A percentile compares a stretch with the other conserved stretches of the same genome.
These are phyloP conservation scores for Callocephalon fimbriatum DNA, from an alignment of 2,113 vertebrate genomes.

Conservation along the genomic window DNA sequence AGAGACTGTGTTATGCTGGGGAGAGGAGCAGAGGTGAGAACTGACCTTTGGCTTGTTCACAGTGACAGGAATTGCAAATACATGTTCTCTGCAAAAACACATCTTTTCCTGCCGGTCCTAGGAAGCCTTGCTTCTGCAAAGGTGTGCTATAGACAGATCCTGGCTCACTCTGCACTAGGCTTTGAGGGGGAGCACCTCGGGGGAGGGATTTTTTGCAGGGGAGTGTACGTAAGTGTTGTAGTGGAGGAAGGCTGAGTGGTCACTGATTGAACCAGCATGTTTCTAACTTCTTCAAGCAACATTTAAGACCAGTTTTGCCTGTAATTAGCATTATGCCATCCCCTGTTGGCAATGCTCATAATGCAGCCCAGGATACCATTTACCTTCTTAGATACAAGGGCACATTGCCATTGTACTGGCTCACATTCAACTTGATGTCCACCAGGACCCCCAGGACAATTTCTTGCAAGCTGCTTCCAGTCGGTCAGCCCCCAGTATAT, in stretches of 20 bases:
- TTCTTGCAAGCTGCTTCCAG: background rate
- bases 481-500: rapidly evolving
- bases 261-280: background rate
- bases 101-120: background rate
- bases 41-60: constrained; percentile 18
- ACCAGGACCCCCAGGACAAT: background rate
- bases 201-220: background rate
- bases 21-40: background rate
- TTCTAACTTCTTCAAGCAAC: background rate
- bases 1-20: background rate
- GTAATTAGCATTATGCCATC: background rate
- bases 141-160: background rate
- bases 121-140: background rate
- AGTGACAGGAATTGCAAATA: constrained; percentile 29
- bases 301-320: background rate
- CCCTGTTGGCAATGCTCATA: background rate
- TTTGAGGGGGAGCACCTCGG: background rate
- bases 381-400: background rate
- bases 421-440: background rate
- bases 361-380: background rate
- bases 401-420: background rate
- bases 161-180: background rate
- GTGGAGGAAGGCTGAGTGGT: background rate
- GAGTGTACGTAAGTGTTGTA: rapidly evolving
- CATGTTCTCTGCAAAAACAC: background rate